Percentiles rank a stretch among this genome's conserved stretches.
phyloP scores from a whole-genome alignment of 2,797 vertebrate species.

The Brachyalestes nurse region DNA sequence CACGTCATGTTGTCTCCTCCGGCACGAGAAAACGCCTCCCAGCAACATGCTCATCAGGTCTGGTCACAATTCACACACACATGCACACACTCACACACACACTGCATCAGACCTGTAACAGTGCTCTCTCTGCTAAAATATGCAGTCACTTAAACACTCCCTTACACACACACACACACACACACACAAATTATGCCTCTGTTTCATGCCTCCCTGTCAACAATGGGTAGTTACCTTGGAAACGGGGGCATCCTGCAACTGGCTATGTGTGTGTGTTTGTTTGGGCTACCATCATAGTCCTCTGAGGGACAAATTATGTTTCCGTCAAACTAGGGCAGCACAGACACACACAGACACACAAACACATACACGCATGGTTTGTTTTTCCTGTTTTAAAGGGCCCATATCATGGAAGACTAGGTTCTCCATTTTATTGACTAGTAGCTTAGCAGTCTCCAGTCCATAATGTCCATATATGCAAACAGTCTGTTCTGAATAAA shows the following conservation, averaged over 20 bases:
- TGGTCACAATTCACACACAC: conserved; percentile 15
- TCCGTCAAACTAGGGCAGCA: conserved; percentile 26
- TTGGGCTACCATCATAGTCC: conserved; percentile 16
- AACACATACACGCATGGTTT: too few relatives aligned
- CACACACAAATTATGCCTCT: too few relatives aligned
- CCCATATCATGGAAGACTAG: too few relatives aligned
- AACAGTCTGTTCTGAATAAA: too few relatives aligned
- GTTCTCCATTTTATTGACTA: too few relatives aligned
- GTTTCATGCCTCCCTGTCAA: conserved; percentile 35
- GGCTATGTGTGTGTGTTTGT: conserved; percentile 3
- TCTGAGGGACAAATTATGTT: conserved; percentile 36
- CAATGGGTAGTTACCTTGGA: conserved; percentile 49
- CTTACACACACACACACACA: conserved; percentile 24
- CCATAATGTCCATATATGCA: too few relatives aligned
- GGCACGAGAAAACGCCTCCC: conserved; percentile 13
- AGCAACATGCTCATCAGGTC: conserved; percentile 19
- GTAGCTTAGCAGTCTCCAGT: too few relatives aligned
- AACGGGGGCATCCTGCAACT: conserved; percentile 26
- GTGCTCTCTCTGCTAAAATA: neutral
- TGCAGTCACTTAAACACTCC: conserved; percentile 23
- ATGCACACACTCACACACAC: conserved; percentile 26
- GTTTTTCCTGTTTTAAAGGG: too few relatives aligned
- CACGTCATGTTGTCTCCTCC: conserved; percentile 1
- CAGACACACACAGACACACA: neutral
- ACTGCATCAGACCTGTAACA: neutral